Conservation (phyloP, 2,888 invertebrate species). For the Eupithecia exiguata region DNA sequence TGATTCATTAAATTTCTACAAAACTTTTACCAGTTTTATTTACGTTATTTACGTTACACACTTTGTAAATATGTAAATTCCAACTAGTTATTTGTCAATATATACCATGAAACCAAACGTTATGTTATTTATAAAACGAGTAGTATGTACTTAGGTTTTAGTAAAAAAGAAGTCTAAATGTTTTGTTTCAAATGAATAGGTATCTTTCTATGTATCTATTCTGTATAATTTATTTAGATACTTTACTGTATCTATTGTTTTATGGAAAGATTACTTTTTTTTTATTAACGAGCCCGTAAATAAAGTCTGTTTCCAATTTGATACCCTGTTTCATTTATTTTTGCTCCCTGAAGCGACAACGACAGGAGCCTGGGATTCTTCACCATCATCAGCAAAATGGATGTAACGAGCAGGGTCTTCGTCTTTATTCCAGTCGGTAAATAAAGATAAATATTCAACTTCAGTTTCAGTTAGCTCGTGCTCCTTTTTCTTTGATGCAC, state of each 20-base stretch:
- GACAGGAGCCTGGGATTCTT: conserved; percentile 10
- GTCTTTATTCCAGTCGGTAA: conserved; percentile 72
- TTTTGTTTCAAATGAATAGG: not conserved
- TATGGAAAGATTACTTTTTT: conserved; percentile 67
- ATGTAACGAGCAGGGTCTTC: conserved; percentile 68
- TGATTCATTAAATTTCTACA: conserved; percentile 46
- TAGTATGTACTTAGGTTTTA: conserved; percentile 80
- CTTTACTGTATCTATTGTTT: conserved; percentile 66
- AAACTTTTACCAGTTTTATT: conserved; percentile 74
- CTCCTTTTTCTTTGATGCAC: conserved; percentile 31
- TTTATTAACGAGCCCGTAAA: conserved; percentile 75
- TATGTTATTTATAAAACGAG: conserved; percentile 59
- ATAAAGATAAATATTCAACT: conserved; percentile 67
- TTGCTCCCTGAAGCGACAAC: not conserved
- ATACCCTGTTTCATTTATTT: conserved; percentile 46
- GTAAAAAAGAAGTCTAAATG: conserved; percentile 64
- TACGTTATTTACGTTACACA: conserved; percentile 70
- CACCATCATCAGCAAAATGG: conserved; percentile 39
- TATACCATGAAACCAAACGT: conserved; percentile 81
- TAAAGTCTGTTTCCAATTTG: conserved; percentile 77
- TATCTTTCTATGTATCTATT: conserved; percentile 48
- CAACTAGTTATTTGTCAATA: conserved; percentile 75
- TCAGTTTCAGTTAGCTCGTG: conserved; percentile 62
- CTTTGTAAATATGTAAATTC: conserved; percentile 82
- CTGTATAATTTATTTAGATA: conserved; percentile 52